A percentile compares a stretch with the other conserved stretches of the same genome.
Conservation (phyloP, 2,113 vertebrate genomes). For the Galemys pyrenaicus region DNA sequence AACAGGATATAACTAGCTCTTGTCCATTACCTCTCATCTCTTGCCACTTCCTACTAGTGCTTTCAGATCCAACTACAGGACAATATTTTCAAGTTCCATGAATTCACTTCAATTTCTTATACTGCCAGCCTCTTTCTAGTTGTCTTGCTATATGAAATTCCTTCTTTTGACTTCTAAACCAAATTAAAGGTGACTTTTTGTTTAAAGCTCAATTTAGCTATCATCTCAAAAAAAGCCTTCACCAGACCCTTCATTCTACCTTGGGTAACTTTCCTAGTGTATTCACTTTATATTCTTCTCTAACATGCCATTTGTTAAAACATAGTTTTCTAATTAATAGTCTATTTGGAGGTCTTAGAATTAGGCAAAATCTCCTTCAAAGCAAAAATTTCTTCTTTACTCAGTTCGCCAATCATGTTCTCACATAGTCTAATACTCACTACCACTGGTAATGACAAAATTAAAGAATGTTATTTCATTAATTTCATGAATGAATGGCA, state of each 20-base stretch:
- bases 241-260: neutral
- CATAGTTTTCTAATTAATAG: neutral
- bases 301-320: neutral
- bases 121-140: neutral
- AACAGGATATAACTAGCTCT: neutral
- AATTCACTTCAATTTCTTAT: neutral
- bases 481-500: neutral
- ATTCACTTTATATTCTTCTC: neutral
- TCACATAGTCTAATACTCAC: neutral
- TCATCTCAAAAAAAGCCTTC: neutral
- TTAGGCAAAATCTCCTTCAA: neutral
- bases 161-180: neutral
- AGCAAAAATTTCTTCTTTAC: neutral
- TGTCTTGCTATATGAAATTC: neutral
- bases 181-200: neutral
- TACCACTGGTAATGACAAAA: too few relatives aligned
- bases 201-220: neutral
- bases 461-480: neutral
- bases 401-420: neutral
- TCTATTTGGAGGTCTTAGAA: neutral
- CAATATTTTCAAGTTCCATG: neutral
- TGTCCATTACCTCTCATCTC: neutral
- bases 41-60: neutral
- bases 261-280: neutral
- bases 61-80: neutral